phyloP scores from a whole-genome alignment of 2,113 vertebrate genomes.

The Pedionomus torquatus region DNA sequence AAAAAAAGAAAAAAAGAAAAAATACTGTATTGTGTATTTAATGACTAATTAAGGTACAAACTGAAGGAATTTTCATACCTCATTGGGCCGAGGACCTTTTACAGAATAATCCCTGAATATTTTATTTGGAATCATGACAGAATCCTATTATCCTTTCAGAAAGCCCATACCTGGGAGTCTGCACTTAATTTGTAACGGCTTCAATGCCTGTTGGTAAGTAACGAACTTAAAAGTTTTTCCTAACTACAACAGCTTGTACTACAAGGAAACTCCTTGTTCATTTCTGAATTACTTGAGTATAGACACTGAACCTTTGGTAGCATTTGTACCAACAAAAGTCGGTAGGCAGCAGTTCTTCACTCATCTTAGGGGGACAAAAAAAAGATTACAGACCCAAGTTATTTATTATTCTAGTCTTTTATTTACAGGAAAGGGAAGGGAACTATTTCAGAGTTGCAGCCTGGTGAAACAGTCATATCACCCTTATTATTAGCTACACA shows the following conservation, averaged over 20 bases:
- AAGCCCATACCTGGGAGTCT: not conserved
- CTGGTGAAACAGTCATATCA: not conserved
- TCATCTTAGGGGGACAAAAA: too few species aligned
- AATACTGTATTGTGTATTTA: not conserved
- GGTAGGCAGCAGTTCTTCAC: accelerated
- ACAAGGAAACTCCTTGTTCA: not conserved
- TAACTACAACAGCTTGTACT: not conserved
- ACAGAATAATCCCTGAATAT: not conserved
- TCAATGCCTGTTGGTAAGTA: not conserved
- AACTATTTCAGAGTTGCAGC: not conserved
- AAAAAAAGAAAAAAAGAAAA: not conserved
- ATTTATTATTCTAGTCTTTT: not conserved
- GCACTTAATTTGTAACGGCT: not conserved
- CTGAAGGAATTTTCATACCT: not conserved
- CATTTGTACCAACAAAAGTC: not conserved
- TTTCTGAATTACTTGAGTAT: not conserved
- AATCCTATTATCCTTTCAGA: not conserved
- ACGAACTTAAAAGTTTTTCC: not conserved
- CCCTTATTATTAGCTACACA: not conserved
- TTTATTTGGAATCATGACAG: not conserved
- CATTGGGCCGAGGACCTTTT: not conserved
- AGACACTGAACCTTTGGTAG: not conserved
- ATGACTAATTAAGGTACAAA: not conserved
- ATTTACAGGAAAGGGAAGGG: not conserved
- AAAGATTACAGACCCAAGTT: not conserved